These are phyloP conservation scores for Knipowitschia caucasica DNA, from an alignment of 2,797 vertebrate genomes.

Conservation along the genomic window DNA sequence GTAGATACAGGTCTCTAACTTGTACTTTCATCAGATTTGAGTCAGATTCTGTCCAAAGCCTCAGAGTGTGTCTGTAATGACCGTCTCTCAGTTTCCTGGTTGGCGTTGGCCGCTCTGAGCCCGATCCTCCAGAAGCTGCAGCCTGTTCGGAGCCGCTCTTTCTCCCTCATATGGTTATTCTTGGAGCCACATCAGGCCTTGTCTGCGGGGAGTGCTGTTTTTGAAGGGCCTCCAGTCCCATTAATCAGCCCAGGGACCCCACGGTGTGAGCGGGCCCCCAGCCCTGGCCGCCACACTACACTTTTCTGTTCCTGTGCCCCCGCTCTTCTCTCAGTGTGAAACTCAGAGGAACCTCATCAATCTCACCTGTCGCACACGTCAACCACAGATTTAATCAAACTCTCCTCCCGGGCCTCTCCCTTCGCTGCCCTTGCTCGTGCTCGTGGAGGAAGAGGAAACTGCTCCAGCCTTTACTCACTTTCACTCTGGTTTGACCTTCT, in stretches of 20 bases:
- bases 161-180: conserved; percentile 77
- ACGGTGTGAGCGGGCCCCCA: conserved; percentile 76
- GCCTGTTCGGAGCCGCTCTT: conserved; percentile 54
- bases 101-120: conserved; percentile 37
- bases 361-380: conserved; percentile 90
- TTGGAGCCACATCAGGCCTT: conserved; percentile 75
- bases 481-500: conserved; percentile 31
- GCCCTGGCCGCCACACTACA: conserved; percentile 84
- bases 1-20: too few relatives aligned
- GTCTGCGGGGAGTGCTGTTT: conserved; percentile 80
- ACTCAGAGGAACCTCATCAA: conserved; percentile 96
- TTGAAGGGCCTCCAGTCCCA: conserved; percentile 87
- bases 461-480: conserved; percentile 21
- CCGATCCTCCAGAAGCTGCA: conserved; percentile 63
- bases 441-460: conserved; percentile 20
- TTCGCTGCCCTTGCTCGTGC: conserved; percentile 43
- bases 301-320: conserved; percentile 82
- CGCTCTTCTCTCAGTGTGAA: conserved; percentile 86
- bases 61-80: conserved; percentile 51
- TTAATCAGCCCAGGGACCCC: conserved; percentile 90
- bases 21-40: conserved; percentile 20
- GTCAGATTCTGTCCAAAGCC: conserved; percentile 45
- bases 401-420: conserved; percentile 72
- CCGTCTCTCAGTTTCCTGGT: conserved; percentile 57
- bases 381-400: conserved; percentile 87